A percentile compares a stretch with the other conserved stretches of the same genome.
Evolutionary conservation across 2,113 vertebrate genomes (phyloP).

Genomic region (Oryzias melastigma): DNA sequence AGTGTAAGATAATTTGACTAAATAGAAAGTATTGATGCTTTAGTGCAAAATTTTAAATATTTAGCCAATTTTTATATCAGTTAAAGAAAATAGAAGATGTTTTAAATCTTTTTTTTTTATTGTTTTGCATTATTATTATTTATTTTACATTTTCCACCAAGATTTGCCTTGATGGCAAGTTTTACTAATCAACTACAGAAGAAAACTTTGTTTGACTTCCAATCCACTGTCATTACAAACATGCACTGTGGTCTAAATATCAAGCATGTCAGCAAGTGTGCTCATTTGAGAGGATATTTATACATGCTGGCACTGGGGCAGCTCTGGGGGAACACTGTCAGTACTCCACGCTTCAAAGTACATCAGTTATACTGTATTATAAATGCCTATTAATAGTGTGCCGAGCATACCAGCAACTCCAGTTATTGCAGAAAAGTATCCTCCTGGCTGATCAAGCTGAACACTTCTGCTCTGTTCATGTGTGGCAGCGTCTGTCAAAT

Average conservation of each 20-base stretch:
- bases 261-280: constrained; percentile 25
- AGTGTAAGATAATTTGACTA: too few species aligned
- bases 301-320: constrained; percentile 16
- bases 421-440: constrained; percentile 12
- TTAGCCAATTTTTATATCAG: too few species aligned
- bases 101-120: too few species aligned
- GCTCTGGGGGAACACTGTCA: constrained; percentile 1
- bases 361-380: constrained; percentile 9
- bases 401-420: constrained; percentile 2
- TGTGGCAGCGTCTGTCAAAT: constrained; percentile 30
- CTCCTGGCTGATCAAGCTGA: constrained; percentile 24
- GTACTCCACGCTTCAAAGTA: constrained; percentile 35
- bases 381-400: constrained; percentile 32
- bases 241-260: constrained; percentile 31
- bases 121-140: too few species aligned
- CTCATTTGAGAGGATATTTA: constrained; percentile 20
- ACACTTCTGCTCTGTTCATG: constrained; percentile 27
- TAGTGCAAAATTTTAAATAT: too few species aligned
- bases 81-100: too few species aligned
- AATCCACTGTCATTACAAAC: constrained; percentile 16
- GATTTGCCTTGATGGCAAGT: neutral
- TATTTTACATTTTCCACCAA: neutral
- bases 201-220: constrained; percentile 7
- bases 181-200: constrained; percentile 19
- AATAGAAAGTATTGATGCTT: too few species aligned